Conservation (phyloP, 2,113 vertebrate species). For the Dasyprocta punctata region DNA sequence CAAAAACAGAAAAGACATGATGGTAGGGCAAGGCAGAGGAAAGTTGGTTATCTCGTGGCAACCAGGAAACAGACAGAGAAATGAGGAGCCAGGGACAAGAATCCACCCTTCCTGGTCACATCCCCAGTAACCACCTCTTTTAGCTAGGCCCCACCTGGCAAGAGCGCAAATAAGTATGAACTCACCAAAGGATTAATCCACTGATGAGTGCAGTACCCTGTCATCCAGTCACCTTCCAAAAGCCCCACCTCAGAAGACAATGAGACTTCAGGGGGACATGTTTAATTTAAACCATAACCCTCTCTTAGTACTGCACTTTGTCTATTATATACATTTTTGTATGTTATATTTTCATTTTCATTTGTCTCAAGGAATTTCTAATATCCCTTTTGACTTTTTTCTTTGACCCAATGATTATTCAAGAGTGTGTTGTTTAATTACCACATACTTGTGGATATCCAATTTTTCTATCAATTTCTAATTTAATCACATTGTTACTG, state of each 20-base stretch:
- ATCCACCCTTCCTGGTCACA: background rate
- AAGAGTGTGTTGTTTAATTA: background rate
- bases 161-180: background rate
- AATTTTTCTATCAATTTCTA: background rate
- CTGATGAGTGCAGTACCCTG: background rate
- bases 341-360: background rate
- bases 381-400: background rate
- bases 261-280: background rate
- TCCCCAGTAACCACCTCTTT: background rate
- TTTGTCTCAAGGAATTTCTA: background rate
- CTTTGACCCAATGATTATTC: background rate
- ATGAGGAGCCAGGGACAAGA: background rate
- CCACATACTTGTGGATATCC: background rate
- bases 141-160: background rate
- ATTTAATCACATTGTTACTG: background rate
- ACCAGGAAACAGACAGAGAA: background rate
- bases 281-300: background rate
- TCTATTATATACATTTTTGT: background rate
- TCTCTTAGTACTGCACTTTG: background rate
- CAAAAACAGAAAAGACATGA: background rate
- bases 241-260: background rate
- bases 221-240: background rate
- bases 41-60: background rate
- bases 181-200: too few species aligned
- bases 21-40: background rate